Conservation (phyloP, 2,888 invertebrate genomes). For the Eumacrocentrus americanus region DNA sequence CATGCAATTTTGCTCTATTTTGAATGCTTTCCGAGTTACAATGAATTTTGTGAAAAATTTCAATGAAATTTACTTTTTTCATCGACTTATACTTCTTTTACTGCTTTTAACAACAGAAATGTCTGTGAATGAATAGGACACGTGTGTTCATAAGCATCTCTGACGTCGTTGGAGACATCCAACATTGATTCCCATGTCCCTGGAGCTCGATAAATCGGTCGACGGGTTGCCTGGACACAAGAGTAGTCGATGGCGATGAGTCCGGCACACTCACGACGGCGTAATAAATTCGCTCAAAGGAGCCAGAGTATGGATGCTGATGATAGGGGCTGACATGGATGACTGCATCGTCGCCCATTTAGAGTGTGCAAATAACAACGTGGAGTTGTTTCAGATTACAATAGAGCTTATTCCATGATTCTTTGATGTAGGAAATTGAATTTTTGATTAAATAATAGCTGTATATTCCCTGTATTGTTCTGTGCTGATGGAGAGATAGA, state of each 20-base stretch:
- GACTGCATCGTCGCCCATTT: conserved; percentile 52
- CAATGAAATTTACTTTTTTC: too few species aligned
- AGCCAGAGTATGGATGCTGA: conserved; percentile 28
- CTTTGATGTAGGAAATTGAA: too few species aligned
- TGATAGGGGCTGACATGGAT: conserved; percentile 47
- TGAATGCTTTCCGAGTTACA: too few species aligned
- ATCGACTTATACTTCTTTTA: too few species aligned
- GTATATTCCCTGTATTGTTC: too few species aligned
- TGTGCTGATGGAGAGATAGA: background rate
- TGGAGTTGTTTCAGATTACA: too few species aligned
- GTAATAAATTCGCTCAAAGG: conserved; percentile 47
- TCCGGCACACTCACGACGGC: conserved; percentile 36
- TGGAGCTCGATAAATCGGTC: conserved; percentile 3
- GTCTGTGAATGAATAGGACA: too few species aligned
- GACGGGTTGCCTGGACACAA: background rate
- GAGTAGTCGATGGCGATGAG: background rate
- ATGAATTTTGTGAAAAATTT: too few species aligned
- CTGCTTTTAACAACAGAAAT: too few species aligned
- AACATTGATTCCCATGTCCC: conserved; percentile 6
- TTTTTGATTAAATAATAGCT: too few species aligned
- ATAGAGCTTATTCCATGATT: too few species aligned
- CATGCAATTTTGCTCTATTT: too few species aligned
- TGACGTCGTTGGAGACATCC: background rate
- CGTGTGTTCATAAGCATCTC: background rate
- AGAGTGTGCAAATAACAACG: conserved; percentile 41